Evolutionary conservation across 2,797 vertebrate species (phyloP).

Genomic region (Aplochiton taeniatus): DNA sequence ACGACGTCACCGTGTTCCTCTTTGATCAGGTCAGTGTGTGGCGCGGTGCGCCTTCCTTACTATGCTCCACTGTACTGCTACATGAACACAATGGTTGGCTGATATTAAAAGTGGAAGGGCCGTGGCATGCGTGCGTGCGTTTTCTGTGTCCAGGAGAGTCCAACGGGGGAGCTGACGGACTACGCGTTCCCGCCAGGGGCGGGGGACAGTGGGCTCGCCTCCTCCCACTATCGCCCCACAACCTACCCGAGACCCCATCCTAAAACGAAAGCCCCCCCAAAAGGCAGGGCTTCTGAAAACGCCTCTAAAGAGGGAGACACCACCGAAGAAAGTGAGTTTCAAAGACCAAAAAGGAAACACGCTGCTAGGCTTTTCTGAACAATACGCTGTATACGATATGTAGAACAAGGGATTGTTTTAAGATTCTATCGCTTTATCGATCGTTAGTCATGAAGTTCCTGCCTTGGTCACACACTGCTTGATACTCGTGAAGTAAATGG

Average conservation of each 20-base stretch:
- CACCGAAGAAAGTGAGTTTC: conserved; percentile 75
- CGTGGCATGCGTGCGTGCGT: neutral
- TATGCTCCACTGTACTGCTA: too few species aligned
- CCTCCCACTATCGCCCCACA: conserved; percentile 28
- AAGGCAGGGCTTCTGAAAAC: conserved; percentile 49
- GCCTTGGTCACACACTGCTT: too few species aligned
- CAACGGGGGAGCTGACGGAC: conserved; percentile 88
- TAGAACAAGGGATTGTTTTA: too few species aligned
- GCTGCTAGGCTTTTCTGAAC: too few species aligned
- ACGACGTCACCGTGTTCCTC: conserved; percentile 96
- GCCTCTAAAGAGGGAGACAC: conserved; percentile 45
- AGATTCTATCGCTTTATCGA: neutral
- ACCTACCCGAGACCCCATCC: conserved; percentile 22
- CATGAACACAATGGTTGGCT: too few species aligned
- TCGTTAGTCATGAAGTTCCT: neutral
- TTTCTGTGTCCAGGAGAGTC: conserved; percentile 84
- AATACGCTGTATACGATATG: too few species aligned
- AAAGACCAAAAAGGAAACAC: neutral
- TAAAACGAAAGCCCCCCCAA: conserved; percentile 49
- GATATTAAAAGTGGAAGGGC: too few species aligned
- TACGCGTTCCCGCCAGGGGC: conserved; percentile 73
- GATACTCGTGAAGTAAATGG: too few species aligned
- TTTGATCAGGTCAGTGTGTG: conserved; percentile 89
- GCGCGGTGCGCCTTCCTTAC: too few species aligned
- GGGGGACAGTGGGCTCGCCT: conserved; percentile 61